Conservation (phyloP, 1,140 invertebrate species). For the Ctenoplectra terminalis region DNA sequence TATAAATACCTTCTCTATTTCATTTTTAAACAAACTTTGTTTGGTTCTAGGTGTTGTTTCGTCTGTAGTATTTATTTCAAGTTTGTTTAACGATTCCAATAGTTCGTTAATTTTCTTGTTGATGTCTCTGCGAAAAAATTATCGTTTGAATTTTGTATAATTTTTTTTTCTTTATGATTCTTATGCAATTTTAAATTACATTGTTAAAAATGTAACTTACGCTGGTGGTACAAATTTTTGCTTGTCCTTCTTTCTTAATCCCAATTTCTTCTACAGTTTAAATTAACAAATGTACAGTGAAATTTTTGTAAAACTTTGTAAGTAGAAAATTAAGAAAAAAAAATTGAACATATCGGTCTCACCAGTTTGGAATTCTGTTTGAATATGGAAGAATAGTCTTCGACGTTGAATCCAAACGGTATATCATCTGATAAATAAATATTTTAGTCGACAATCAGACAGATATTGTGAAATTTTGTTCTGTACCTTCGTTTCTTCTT, state of each 20-base stretch:
- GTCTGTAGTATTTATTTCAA: slow-evolving; percentile 50
- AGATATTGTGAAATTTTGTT: neutral
- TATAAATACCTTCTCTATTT: slow-evolving; percentile 68
- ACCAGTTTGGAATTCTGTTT: slow-evolving; percentile 57
- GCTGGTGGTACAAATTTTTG: slow-evolving; percentile 30
- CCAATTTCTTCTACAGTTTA: slow-evolving; percentile 38
- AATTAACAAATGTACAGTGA: slow-evolving; percentile 3
- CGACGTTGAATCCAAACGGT: slow-evolving; percentile 67
- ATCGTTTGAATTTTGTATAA: neutral
- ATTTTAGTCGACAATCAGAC: slow-evolving; percentile 5
- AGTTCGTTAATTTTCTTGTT: slow-evolving; percentile 65
- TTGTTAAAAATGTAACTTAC: slow-evolving; percentile 50
- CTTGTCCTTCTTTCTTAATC: slow-evolving; percentile 12
- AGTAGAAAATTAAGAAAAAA: neutral
- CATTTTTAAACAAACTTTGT: slow-evolving; percentile 57
- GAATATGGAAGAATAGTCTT: slow-evolving; percentile 43
- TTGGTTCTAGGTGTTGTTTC: slow-evolving; percentile 52
- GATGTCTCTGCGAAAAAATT: slow-evolving; percentile 68
- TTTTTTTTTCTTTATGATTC: too few species aligned
- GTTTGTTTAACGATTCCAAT: slow-evolving; percentile 53
- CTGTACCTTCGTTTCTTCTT: slow-evolving; percentile 71
- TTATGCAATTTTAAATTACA: too few species aligned
- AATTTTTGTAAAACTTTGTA: slow-evolving; percentile 22
- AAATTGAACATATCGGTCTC: slow-evolving; percentile 1
- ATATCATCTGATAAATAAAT: slow-evolving; percentile 63